Conservation (phyloP, 2,797 vertebrate genomes). For the Sylvia borin region DNA sequence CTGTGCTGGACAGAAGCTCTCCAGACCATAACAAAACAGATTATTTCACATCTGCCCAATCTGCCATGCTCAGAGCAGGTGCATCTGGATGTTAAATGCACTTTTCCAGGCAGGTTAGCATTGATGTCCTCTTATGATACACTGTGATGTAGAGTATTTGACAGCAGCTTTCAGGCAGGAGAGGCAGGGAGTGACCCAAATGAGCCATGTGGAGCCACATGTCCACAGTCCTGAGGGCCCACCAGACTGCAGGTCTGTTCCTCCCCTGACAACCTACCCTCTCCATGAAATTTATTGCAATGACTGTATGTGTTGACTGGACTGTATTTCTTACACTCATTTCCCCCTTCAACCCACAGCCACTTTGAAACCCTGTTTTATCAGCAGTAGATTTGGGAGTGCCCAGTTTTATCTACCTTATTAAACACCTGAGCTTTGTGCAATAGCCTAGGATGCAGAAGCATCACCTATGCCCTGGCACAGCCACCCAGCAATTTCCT, state of each 20-base stretch:
- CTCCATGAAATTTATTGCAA: not conserved
- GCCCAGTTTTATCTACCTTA: not conserved
- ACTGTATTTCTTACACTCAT: not conserved
- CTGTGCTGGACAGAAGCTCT: not conserved
- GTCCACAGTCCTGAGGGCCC: not conserved
- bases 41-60: not conserved
- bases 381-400: not conserved
- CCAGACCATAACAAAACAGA: not conserved
- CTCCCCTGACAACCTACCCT: not conserved
- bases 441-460: not conserved
- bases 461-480: not conserved
- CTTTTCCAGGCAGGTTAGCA: not conserved
- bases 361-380: not conserved
- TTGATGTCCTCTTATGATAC: fast-evolving
- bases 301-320: not conserved
- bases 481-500: not conserved
- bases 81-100: not conserved
- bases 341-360: not conserved
- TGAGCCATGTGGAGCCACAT: not conserved
- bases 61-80: not conserved
- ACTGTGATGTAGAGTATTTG: not conserved
- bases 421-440: not conserved
- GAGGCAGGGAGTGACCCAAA: not conserved
- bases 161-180: not conserved
- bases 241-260: not conserved